Evolutionary conservation across 37 sponge, comb jelly and placozoan genomes (phyloP).

Genomic region (Trichoplax adhaerens): DNA sequence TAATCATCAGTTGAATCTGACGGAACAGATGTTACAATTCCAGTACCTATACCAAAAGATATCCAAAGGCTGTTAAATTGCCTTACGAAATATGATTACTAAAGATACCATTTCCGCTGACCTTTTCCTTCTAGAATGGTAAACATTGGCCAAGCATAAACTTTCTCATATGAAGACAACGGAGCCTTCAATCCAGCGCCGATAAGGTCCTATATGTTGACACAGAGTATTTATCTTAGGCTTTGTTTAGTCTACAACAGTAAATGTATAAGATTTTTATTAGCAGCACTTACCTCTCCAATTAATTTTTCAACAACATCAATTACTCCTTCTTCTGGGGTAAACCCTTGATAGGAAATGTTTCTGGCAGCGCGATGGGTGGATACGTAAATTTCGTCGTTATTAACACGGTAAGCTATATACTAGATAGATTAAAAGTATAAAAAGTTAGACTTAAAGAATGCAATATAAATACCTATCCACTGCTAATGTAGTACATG

Average conservation of each 20-base stretch:
- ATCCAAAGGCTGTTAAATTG: neutral
- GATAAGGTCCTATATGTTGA: slow-evolving; percentile 53
- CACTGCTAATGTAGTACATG: no score
- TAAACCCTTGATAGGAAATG: slow-evolving; percentile 91
- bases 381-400: slow-evolving; percentile 68
- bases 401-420: slow-evolving; percentile 43
- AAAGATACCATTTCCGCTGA: slow-evolving; percentile 7
- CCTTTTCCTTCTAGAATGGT: slow-evolving; percentile 93
- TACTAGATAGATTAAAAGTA: slow-evolving; percentile 14
- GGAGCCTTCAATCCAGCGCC: slow-evolving; percentile 91
- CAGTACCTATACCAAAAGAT: slow-evolving; percentile 54
- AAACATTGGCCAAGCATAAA: slow-evolving; percentile 97
- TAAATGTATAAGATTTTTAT: no score
- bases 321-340: slow-evolving; percentile 55
- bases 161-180: slow-evolving; percentile 57
- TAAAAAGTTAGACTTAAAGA: no score
- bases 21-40: slow-evolving; percentile 97
- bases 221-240: neutral
- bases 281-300: slow-evolving; percentile 32
- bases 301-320: slow-evolving; percentile 40
- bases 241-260: no score
- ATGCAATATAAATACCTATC: no score
- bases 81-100: neutral
- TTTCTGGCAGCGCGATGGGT: slow-evolving; percentile 67
- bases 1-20: slow-evolving; percentile 97